phyloP scores from a whole-genome alignment of 2,797 vertebrate species.

The Antrozous pallidus region DNA sequence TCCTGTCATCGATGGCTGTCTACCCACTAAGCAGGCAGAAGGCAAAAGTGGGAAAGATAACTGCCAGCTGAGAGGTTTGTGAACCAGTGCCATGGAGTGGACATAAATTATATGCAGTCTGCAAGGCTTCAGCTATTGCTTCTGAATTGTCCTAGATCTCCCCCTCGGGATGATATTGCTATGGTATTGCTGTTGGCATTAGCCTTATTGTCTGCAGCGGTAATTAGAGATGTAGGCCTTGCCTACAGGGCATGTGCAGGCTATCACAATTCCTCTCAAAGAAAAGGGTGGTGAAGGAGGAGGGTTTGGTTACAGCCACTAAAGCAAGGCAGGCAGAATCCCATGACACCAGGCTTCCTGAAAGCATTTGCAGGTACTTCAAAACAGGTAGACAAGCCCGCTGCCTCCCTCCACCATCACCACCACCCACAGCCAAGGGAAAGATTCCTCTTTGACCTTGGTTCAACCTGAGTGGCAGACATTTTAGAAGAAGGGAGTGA shows the following conservation, averaged over 20 bases:
- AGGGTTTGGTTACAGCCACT: background rate
- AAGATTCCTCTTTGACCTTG: background rate
- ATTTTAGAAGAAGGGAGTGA: background rate
- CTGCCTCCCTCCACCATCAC: rapidly evolving
- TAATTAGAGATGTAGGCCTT: constrained; percentile 13
- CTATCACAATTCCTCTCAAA: background rate
- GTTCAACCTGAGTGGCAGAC: background rate
- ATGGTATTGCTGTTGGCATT: constrained; percentile 83
- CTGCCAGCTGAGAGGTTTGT: constrained; percentile 82
- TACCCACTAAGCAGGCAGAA: constrained; percentile 84
- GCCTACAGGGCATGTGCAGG: background rate
- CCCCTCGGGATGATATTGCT: constrained; percentile 80
- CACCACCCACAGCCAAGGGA: background rate
- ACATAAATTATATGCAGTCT: constrained; percentile 88
- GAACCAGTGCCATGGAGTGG: constrained; percentile 85
- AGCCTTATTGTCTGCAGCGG: constrained; percentile 55
- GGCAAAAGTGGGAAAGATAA: constrained; percentile 78
- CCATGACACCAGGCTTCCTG: background rate
- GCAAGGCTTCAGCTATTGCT: constrained; percentile 78
- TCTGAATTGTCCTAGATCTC: constrained; percentile 78
- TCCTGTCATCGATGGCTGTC: constrained; percentile 83
- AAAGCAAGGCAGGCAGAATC: background rate
- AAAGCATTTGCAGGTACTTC: background rate
- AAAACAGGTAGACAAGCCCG: background rate
- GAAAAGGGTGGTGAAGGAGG: background rate